Percentiles rank a stretch among this genome's conserved stretches.
phyloP scores from a whole-genome alignment of 2,797 vertebrate species.

The Galagoides demidoff region DNA sequence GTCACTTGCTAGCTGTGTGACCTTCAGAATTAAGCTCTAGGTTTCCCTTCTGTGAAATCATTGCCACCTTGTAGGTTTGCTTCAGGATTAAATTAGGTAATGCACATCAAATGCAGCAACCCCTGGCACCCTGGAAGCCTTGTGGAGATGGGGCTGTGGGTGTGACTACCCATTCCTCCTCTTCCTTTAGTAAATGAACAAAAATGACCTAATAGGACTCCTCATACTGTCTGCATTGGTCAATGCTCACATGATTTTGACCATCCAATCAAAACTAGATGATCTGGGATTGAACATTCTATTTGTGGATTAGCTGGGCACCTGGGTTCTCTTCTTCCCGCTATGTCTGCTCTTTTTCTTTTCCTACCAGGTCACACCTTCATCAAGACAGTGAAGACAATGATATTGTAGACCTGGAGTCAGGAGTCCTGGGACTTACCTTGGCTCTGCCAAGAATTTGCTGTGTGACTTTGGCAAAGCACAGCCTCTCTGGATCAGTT shows the following conservation, averaged over 20 bases:
- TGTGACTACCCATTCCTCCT: background rate
- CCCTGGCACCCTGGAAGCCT: background rate
- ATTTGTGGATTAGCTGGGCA: background rate
- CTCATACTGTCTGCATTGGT: background rate
- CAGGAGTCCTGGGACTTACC: background rate
- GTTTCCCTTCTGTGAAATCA: background rate
- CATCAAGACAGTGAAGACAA: slow-evolving; percentile 5
- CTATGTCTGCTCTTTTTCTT: background rate
- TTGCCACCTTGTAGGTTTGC: background rate
- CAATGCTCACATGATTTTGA: background rate
- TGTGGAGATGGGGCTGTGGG: background rate
- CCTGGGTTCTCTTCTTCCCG: slow-evolving; percentile 21
- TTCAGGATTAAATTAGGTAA: background rate
- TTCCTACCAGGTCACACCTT: slow-evolving; percentile 30
- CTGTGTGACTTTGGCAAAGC: slow-evolving; percentile 41
- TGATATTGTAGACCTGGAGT: slow-evolving; percentile 1
- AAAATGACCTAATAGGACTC: background rate
- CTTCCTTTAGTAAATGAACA: background rate
- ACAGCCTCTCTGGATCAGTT: background rate
- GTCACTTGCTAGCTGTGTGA: background rate
- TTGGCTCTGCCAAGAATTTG: slow-evolving; percentile 15
- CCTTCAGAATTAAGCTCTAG: background rate
- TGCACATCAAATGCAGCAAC: background rate
- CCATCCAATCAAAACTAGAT: background rate
- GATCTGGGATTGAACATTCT: background rate